Evolutionary conservation across 2,888 invertebrate genomes (phyloP).

Genomic region (Phyllotreta striolata): DNA sequence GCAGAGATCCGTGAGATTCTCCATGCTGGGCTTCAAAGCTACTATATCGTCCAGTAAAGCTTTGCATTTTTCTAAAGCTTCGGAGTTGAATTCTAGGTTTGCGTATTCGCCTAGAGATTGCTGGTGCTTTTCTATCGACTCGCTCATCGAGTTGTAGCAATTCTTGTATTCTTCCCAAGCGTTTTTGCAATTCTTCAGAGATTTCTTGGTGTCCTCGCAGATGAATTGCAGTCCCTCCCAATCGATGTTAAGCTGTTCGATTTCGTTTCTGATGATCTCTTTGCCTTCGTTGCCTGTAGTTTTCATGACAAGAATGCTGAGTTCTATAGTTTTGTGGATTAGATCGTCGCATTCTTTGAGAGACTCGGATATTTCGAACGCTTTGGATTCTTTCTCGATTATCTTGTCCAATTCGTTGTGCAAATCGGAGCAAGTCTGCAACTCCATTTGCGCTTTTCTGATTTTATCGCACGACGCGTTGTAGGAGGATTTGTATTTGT

Average conservation of each 20-base stretch:
- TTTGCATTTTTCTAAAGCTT: constrained; percentile 78
- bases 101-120: constrained; percentile 70
- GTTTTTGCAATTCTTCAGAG: constrained; percentile 76
- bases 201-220: constrained; percentile 78
- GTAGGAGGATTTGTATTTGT: constrained; percentile 83
- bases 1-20: constrained; percentile 86
- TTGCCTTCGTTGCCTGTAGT: constrained; percentile 85
- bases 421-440: constrained; percentile 85
- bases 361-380: constrained; percentile 73
- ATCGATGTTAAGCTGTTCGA: constrained; percentile 79
- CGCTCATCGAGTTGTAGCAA: constrained; percentile 75
- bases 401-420: constrained; percentile 86
- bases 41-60: constrained; percentile 78
- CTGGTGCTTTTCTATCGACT: constrained; percentile 77
- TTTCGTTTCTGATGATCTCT: constrained; percentile 81
- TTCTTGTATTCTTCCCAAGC: constrained; percentile 84
- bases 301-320: constrained; percentile 77
- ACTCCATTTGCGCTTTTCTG: constrained; percentile 78
- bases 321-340: constrained; percentile 75
- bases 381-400: constrained; percentile 77
- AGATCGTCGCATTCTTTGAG: constrained; percentile 77
- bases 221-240: constrained; percentile 83
- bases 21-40: constrained; percentile 78
- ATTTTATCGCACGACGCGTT: constrained; percentile 88
- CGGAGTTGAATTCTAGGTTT: constrained; percentile 75